phyloP scores from a whole-genome alignment of 2,113 vertebrate species.

The Microtus pennsylvanicus region DNA sequence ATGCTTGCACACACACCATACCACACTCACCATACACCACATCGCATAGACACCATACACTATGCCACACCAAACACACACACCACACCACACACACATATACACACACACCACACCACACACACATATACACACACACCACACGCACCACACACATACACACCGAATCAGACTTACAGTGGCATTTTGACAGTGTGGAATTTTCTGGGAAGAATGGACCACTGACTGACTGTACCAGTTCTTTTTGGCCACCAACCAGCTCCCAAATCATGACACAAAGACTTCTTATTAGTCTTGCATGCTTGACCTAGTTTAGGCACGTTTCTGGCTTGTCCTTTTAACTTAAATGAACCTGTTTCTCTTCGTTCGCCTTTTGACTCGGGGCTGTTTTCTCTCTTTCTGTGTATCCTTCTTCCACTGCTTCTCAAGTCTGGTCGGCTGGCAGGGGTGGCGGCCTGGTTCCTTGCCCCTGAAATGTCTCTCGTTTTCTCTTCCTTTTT shows the following conservation, averaged over 20 bases:
- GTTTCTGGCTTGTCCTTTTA: not conserved
- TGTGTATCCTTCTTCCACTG: not conserved
- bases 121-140: not conserved
- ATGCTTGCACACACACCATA: not conserved
- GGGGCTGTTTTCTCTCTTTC: not conserved
- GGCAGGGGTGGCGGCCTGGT: not conserved
- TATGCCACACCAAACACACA: no score
- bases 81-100: not conserved
- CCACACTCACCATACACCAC: not conserved
- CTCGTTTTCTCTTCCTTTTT: not conserved
- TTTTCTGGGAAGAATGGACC: not conserved
- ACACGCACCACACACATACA: no score
- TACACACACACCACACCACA: no score
- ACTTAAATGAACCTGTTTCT: not conserved
- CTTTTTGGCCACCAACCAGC: not conserved
- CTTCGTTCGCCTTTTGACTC: not conserved
- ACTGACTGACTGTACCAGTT: not conserved
- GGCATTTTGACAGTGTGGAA: not conserved
- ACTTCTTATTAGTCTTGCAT: not conserved
- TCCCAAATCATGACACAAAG: not conserved
- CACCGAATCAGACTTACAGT: not conserved
- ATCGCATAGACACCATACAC: not conserved
- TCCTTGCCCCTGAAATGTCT: not conserved
- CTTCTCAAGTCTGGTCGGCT: not conserved
- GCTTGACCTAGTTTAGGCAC: not conserved